Conservation (phyloP, 2,113 vertebrate genomes). For the Falco punctatus region DNA sequence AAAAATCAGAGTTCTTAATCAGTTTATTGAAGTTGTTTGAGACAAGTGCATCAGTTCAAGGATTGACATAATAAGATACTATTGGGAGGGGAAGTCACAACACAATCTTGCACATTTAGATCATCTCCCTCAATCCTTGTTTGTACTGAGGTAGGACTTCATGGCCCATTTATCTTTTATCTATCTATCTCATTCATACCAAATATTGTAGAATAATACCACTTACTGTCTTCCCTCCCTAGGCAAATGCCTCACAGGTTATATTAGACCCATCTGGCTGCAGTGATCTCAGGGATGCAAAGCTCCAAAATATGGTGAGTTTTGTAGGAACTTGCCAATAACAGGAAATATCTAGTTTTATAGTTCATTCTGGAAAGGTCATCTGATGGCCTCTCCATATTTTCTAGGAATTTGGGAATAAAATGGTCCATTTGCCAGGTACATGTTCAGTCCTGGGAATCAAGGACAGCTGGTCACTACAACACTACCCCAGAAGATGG, state of each 20-base stretch:
- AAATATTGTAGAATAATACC: neutral
- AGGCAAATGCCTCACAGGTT: neutral
- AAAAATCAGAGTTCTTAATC: neutral
- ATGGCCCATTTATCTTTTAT: neutral
- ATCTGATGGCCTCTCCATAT: neutral
- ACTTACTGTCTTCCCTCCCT: neutral
- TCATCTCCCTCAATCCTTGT: neutral
- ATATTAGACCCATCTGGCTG: neutral
- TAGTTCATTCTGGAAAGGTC: neutral
- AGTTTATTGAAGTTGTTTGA: neutral
- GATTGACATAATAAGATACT: neutral
- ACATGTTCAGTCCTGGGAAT: neutral
- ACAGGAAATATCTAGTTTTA: neutral
- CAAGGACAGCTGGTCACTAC: neutral
- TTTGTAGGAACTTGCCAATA: neutral
- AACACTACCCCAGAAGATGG: neutral
- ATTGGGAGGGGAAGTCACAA: rapidly evolving
- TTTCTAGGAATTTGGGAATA: neutral
- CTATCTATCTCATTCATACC: neutral
- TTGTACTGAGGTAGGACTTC: neutral
- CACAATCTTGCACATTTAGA: neutral
- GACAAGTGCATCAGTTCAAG: neutral
- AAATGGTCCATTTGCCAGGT: neutral
- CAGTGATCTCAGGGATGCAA: neutral
- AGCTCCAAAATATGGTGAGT: neutral